A percentile compares a stretch with the other conserved stretches of the same genome.
Evolutionary conservation across 2,113 vertebrate genomes (phyloP).

Genomic region (Paradoxurus hermaphroditus): DNA sequence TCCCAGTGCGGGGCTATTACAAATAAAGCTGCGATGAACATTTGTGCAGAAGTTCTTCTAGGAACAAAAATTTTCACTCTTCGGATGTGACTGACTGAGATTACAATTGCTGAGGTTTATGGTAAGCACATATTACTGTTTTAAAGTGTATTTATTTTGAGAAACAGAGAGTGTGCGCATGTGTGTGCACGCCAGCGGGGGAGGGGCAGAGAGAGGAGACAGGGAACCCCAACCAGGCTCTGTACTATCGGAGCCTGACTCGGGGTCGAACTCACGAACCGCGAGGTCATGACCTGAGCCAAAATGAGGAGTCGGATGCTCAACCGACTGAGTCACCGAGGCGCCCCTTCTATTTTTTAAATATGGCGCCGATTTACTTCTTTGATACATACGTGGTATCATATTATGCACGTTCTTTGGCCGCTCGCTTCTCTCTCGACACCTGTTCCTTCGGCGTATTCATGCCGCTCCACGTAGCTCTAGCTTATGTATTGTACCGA

Average conservation of each 20-base stretch:
- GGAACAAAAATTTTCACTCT: neutral
- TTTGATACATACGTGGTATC: neutral
- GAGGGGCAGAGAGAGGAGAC: no score
- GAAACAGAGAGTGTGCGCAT: no score
- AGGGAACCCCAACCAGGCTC: no score
- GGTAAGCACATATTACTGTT: neutral
- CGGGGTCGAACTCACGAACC: no score
- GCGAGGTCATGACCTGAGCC: no score
- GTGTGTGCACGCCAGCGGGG: no score
- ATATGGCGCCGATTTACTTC: neutral
- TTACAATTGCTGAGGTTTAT: neutral
- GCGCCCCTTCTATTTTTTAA: neutral
- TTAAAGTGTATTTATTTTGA: no score
- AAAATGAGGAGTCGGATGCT: no score
- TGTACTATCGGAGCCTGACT: no score
- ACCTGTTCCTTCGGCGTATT: neutral
- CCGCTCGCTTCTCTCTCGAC: neutral
- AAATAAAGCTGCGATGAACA: neutral
- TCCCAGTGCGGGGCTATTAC: neutral
- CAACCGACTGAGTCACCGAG: no score
- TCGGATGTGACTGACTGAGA: neutral
- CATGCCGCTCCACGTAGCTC: neutral
- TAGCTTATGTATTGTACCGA: neutral
- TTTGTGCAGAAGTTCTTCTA: neutral
- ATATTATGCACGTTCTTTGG: neutral